These are phyloP conservation scores for Gambusia affinis DNA, from an alignment of 2,113 vertebrate species.

Conservation along the genomic window DNA sequence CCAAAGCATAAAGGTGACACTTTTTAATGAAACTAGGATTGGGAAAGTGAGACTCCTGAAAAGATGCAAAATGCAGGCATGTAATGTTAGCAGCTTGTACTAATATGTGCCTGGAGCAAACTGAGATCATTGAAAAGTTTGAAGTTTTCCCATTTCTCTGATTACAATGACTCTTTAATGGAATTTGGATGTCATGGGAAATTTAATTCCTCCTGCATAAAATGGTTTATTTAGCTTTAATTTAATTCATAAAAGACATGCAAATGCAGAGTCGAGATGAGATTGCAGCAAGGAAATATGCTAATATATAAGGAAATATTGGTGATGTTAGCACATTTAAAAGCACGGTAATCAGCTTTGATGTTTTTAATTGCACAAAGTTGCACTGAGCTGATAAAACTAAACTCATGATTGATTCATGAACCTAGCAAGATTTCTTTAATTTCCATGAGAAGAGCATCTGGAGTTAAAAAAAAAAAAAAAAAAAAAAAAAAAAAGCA, in stretches of 20 bases:
- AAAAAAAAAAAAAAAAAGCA: background rate
- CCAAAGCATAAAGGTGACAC: conserved; percentile 21
- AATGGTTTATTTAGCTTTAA: background rate
- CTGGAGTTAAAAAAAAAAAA: conserved; percentile 13
- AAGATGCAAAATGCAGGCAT: conserved; percentile 1
- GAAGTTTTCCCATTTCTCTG: background rate
- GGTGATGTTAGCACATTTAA: background rate
- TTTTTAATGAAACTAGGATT: conserved; percentile 1
- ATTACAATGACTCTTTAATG: conserved; percentile 24
- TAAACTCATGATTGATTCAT: conserved; percentile 27
- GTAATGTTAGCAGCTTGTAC: background rate
- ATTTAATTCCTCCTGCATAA: background rate
- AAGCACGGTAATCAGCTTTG: conserved; percentile 10
- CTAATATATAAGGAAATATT: background rate
- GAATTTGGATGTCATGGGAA: conserved; percentile 5
- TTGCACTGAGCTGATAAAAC: conserved; percentile 17
- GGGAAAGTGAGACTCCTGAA: conserved; percentile 6
- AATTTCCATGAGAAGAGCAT: conserved; percentile 23
- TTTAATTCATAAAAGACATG: conserved; percentile 12
- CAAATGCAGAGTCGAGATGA: background rate
- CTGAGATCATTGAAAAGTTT: conserved; percentile 32
- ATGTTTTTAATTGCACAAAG: conserved; percentile 20
- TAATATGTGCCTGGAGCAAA: conserved; percentile 24
- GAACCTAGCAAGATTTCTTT: conserved; percentile 7
- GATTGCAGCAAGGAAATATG: background rate